Conservation (phyloP, 2,113 vertebrate genomes). For the Brevimyrus niger region DNA sequence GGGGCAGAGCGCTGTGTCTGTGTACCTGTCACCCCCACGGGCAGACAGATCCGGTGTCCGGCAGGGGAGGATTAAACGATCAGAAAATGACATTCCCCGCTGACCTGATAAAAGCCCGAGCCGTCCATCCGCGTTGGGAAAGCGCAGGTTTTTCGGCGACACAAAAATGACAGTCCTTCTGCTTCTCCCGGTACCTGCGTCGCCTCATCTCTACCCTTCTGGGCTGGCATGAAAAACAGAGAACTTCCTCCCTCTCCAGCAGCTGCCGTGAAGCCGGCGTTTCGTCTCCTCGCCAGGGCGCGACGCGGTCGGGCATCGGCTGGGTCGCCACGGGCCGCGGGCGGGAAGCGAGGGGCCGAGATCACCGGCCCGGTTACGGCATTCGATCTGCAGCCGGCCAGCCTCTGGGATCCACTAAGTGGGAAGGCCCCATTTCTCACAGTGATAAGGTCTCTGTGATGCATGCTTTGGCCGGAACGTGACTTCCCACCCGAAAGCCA, state of each 20-base stretch:
- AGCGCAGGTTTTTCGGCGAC: not conserved
- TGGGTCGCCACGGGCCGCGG: too few species aligned
- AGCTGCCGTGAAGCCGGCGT: not conserved
- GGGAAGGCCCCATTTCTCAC: not conserved
- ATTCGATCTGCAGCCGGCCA: not conserved
- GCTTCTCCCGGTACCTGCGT: not conserved
- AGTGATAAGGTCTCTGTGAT: not conserved
- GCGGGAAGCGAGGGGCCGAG: not conserved
- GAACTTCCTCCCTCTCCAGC: not conserved
- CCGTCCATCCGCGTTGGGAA: not conserved
- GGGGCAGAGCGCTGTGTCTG: slow-evolving; percentile 23
- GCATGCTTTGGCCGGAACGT: not conserved
- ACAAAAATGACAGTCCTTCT: not conserved
- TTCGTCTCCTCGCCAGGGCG: not conserved
- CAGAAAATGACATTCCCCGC: slow-evolving; percentile 45
- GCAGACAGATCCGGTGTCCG: slow-evolving; percentile 32
- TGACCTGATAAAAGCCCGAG: slow-evolving; percentile 20
- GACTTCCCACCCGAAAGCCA: not conserved
- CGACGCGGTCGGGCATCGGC: not conserved
- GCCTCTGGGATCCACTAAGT: not conserved
- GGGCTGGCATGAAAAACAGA: not conserved
- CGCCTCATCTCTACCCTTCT: not conserved
- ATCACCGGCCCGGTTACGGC: not conserved
- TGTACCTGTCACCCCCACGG: slow-evolving; percentile 29
- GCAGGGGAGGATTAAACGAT: slow-evolving; percentile 44